Percentiles rank a stretch among this genome's conserved stretches.
These are phyloP conservation scores for Diplosoma virens DNA, from an alignment of 23 tunicate genomes.

Conservation along the genomic window DNA sequence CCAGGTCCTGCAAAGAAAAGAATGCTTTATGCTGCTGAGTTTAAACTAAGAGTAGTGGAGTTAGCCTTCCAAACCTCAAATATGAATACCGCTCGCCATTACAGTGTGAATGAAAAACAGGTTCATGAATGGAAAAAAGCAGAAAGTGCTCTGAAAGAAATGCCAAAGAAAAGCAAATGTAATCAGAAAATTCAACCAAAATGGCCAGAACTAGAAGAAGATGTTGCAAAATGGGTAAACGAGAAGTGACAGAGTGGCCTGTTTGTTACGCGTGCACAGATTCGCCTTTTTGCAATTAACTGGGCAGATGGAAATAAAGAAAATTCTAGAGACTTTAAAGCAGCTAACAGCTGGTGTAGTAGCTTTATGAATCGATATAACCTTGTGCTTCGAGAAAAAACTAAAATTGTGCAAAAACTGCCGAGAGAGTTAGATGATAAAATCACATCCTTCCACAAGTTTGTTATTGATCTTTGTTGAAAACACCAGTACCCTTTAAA, in stretches of 20 bases:
- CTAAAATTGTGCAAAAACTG: constrained; percentile 9
- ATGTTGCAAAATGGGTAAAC: constrained; percentile 9
- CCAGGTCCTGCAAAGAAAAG: constrained; percentile 7
- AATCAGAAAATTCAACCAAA: constrained; percentile 8
- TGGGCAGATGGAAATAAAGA: constrained; percentile 3
- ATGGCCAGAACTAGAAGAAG: constrained; percentile 7
- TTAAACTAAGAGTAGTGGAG: neutral
- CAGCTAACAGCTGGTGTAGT: constrained; percentile 13
- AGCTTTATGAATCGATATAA: neutral
- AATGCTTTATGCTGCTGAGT: constrained; percentile 6
- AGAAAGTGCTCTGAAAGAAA: constrained; percentile 1
- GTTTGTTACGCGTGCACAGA: constrained; percentile 20
- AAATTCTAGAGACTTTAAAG: constrained; percentile 10
- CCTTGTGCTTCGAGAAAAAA: constrained; percentile 16
- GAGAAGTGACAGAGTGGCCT: constrained; percentile 13
- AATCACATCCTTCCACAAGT: constrained; percentile 12
- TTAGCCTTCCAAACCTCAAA: neutral
- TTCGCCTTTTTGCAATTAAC: constrained; percentile 15
- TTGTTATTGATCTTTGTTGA: neutral
- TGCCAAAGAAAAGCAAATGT: constrained; percentile 16
- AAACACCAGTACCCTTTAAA: constrained; percentile 9
- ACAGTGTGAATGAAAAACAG: constrained; percentile 16
- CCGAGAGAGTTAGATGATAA: constrained; percentile 2
- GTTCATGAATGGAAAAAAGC: constrained; percentile 9
- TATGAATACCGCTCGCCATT: constrained; percentile 14